A percentile compares a stretch with the other conserved stretches of the same genome.
phyloP scores from a whole-genome alignment of 2,888 invertebrate genomes.

The Trachelus troglodyta region DNA sequence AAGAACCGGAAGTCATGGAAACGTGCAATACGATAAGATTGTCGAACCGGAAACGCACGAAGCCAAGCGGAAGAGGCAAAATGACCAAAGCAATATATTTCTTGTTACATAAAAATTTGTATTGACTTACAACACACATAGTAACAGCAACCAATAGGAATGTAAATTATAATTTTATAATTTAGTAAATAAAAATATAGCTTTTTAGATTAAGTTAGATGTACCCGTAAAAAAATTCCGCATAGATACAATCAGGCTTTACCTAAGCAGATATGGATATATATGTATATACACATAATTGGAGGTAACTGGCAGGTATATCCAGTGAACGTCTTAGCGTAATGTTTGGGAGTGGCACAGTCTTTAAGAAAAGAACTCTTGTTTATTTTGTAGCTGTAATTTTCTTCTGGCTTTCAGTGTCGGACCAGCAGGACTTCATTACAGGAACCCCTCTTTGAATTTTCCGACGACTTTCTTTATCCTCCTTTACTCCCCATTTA shows the following conservation, averaged over 20 bases:
- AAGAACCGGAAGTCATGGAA: background rate
- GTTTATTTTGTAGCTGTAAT: conserved; percentile 19
- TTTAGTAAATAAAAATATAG: background rate
- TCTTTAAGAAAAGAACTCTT: conserved; percentile 21
- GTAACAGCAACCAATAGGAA: background rate
- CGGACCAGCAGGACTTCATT: conserved; percentile 39
- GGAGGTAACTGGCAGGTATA: background rate
- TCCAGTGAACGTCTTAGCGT: background rate
- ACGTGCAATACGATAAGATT: background rate
- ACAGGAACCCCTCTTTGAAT: conserved; percentile 27
- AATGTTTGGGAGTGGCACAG: background rate
- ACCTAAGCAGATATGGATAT: background rate
- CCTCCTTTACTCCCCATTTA: background rate
- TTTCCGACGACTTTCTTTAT: conserved; percentile 27
- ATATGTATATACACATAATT: background rate
- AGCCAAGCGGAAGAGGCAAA: background rate
- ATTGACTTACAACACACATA: background rate
- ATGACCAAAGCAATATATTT: background rate
- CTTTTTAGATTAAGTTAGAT: background rate
- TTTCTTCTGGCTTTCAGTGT: conserved; percentile 11
- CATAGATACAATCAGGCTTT: background rate
- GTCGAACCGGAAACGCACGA: background rate
- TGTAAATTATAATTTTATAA: conserved; percentile 2
- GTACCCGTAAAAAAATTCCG: background rate
- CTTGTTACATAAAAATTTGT: background rate